Base-by-base conservation (phyloP, 1,140 invertebrate species). In the Drosophila pachea region DNA sequence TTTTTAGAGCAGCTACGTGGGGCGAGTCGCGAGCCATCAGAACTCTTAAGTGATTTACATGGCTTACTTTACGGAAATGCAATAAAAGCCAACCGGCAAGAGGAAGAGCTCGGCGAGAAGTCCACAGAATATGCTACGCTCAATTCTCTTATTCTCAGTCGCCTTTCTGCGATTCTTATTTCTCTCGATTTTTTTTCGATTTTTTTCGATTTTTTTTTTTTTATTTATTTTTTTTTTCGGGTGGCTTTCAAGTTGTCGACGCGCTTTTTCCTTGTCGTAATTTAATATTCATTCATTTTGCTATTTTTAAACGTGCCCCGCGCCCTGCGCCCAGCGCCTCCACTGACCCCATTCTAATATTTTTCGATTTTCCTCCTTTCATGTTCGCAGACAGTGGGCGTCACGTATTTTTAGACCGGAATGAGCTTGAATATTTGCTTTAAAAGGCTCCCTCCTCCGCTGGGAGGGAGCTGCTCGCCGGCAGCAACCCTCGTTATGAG, bases 41-140 rank as follows among this genome's bases (percentile, higher is more conserved):
- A 79, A 78, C 68, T 78, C 76, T 73, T 79, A 76, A 86, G 73
- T 86, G 76, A 83, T 83, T 83, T 86, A 86, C 79, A 86, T 79
- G 81, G 66, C 75, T 79, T 73, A 70, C 77, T 73, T 75, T 65
- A 78, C 77, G 77, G 77, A 81, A 81, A 75, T 81, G 73, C 77
- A 81, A 75, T 73, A 70, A 76, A 76, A 73, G 68, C 61, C 48
- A 45, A 45, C 16, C 62, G 48, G 16, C 58, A 53, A 53, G 40
- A 52, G 11, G 42, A 33, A 29, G 11, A 31, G 14, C 50, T 48
- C 2, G 33, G 38, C 32, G 22, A 61, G 52, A 32, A 58, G 62
- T 43, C 40, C 7, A 33, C 32, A 12, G 50, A 55, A 48, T 68
- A 53, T 48, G 14, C 22, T 54, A 22, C 40, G 36, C n/a, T n/a